Percentiles rank a stretch among this genome's conserved stretches.
Conservation (phyloP, 2,888 invertebrate genomes). For the Oxyteleia sp. region DNA sequence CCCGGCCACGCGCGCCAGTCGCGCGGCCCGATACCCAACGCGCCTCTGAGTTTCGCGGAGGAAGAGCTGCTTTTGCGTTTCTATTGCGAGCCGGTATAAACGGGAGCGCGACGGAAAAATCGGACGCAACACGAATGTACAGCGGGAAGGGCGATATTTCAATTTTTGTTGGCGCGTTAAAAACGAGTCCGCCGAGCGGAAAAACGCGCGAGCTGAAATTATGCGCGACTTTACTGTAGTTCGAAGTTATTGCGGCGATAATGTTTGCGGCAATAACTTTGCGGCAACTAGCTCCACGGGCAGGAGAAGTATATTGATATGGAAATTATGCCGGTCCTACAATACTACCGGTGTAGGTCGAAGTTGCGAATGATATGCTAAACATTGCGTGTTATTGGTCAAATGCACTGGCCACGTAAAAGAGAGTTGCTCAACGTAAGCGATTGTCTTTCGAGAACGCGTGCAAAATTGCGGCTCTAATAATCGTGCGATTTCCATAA, state of each 20-base stretch:
- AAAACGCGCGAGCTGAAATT: slow-evolving; percentile 12
- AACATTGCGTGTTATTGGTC: slow-evolving; percentile 54
- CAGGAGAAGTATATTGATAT: slow-evolving; percentile 44
- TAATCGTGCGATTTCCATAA: slow-evolving; percentile 47
- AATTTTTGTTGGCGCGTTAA: slow-evolving; percentile 34
- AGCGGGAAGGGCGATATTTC: slow-evolving; percentile 20
- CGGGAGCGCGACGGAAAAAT: slow-evolving; percentile 51
- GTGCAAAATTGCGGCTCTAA: slow-evolving; percentile 33
- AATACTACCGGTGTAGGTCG: slow-evolving; percentile 35
- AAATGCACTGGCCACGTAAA: slow-evolving; percentile 14
- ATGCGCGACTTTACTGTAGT: slow-evolving; percentile 26
- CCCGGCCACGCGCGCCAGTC: slow-evolving; percentile 82
- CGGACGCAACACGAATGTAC: slow-evolving; percentile 35
- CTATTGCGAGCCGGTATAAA: slow-evolving; percentile 76
- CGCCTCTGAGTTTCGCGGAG: slow-evolving; percentile 62
- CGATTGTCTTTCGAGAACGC: slow-evolving; percentile 43
- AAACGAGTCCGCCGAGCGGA: slow-evolving; percentile 14
- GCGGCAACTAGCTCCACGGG: neutral
- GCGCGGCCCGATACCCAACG: slow-evolving; percentile 60
- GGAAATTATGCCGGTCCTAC: slow-evolving; percentile 41
- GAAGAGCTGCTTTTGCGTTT: slow-evolving; percentile 80
- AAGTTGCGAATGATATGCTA: slow-evolving; percentile 43
- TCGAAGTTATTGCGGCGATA: slow-evolving; percentile 43
- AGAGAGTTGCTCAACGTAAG: slow-evolving; percentile 31
- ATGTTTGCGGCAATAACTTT: slow-evolving; percentile 29